Evolutionary conservation across 2,113 vertebrate genomes (phyloP), one percentile per base, ranked within the genome.

Genomic region (Nothoprocta perdicaria): DNA sequence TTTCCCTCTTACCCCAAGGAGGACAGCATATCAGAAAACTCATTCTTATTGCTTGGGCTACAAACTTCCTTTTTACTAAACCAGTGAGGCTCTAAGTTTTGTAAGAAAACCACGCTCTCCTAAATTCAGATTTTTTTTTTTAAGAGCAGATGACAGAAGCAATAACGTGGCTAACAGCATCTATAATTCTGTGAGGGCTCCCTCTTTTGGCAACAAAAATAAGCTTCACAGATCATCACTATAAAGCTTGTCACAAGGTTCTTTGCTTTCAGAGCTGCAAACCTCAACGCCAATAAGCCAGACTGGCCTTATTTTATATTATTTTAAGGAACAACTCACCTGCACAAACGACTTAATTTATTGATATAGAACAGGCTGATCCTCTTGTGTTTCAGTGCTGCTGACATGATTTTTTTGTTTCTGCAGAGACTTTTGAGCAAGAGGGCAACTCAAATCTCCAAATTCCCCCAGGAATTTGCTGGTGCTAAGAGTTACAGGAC

Each of bases 141-240:
- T 53, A 84, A 50, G 45, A 90, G 46, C 58, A 63, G 45, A 61
- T 87, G 50, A 50, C 33, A 73, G 73, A 93, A 81, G 71, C 21
- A 65, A 63, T 80, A 60, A 27, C 29, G 3, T 16, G 4, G 4
- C 48, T 57, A 8, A 31, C 23, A 92, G 31, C 53, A 81, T 57
- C 66, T 38, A 94, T 74, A 90, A 94, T 80, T 96, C 88, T 93
- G 94, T 92, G 93, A 96, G 83, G 53, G 93, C 88, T 96, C 95
- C 93, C 88, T 96, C 94, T 96, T 86, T 97, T 95, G 96, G 94
- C 86, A 85, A 77, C 48, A 84, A 62, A 80, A 33, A 90, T 87
- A 96, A 75, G 17, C 83, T 87, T 90, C 33, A 4, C 38, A 48
- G 50, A 86, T 48, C 40, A 12, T 40, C 78, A 7, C 38, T 0